A percentile compares a stretch with the other conserved stretches of the same genome.
These are phyloP conservation scores for Villa cingulata DNA, from an alignment of 2,888 invertebrate species.

Conservation along the genomic window DNA sequence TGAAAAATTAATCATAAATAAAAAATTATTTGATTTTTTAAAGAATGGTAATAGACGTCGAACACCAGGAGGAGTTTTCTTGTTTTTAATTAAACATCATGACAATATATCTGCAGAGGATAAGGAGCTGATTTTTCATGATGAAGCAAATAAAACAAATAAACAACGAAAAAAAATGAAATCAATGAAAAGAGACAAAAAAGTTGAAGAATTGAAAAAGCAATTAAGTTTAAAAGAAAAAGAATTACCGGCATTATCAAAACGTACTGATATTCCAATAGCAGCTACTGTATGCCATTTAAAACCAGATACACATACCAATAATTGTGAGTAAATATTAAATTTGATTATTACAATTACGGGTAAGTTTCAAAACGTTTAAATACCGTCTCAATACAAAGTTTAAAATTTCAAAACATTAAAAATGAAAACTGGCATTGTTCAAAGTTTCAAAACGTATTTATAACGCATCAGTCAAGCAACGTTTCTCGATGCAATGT, in stretches of 20 bases:
- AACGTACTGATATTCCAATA: slow-evolving; percentile 25
- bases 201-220: slow-evolving; percentile 52
- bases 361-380: no score
- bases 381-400: no score
- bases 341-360: no score
- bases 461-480: no score
- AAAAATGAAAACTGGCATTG: no score
- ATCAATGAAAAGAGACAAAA: slow-evolving; percentile 45
- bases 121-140: slow-evolving; percentile 52
- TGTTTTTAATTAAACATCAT: slow-evolving; percentile 65
- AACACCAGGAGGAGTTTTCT: slow-evolving; percentile 75
- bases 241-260: slow-evolving; percentile 25
- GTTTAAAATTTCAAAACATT: no score
- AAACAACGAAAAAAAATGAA: slow-evolving; percentile 44
- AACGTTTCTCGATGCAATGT: no score
- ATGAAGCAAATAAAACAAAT: slow-evolving; percentile 45
- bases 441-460: no score
- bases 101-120: slow-evolving; percentile 50
- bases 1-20: no score
- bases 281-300: slow-evolving; percentile 19
- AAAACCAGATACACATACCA: slow-evolving; percentile 23
- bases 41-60: slow-evolving; percentile 65
- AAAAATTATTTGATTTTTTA: no score
- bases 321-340: slow-evolving; percentile 15
- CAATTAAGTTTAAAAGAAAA: slow-evolving; percentile 38